Evolutionary conservation across 2,113 vertebrate species (phyloP).

Genomic region (Callorhinus ursinus): DNA sequence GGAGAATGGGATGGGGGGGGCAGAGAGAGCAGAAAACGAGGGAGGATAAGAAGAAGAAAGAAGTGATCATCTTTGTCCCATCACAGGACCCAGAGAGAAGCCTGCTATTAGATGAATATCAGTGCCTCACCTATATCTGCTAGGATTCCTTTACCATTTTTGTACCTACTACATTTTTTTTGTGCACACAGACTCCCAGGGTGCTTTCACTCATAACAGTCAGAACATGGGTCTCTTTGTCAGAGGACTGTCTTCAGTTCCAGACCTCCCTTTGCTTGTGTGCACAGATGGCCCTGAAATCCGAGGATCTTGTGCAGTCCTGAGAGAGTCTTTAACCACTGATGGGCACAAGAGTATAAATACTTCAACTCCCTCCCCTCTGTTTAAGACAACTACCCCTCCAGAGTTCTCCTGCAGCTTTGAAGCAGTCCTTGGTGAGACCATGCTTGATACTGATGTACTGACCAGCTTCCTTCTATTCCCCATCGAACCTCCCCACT

Average conservation of each 20-base stretch:
- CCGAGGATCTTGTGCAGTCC: too few species aligned
- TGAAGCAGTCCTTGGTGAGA: too few species aligned
- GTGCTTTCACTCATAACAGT: not conserved
- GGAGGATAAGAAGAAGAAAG: not conserved
- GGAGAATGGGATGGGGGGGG: not conserved
- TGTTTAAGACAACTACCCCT: not conserved
- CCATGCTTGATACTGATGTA: not conserved
- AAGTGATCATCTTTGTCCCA: not conserved
- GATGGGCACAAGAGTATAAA: not conserved
- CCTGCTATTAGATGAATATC: not conserved
- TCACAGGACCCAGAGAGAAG: not conserved
- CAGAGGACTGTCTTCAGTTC: not conserved
- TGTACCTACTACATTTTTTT: not conserved
- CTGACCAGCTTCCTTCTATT: not conserved
- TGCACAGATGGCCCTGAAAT: not conserved
- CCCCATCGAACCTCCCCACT: not conserved
- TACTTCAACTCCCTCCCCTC: not conserved
- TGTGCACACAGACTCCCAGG: not conserved
- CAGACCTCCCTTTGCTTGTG: not conserved
- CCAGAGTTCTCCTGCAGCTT: not conserved
- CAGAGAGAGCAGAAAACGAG: not conserved
- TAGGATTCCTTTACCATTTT: not conserved
- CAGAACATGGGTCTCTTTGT: not conserved
- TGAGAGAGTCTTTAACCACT: not conserved
- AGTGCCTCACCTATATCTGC: not conserved